A percentile compares a stretch with the other conserved stretches of the same genome.
Conservation (phyloP, 1,140 invertebrate genomes). For the Agrypnia vestita region DNA sequence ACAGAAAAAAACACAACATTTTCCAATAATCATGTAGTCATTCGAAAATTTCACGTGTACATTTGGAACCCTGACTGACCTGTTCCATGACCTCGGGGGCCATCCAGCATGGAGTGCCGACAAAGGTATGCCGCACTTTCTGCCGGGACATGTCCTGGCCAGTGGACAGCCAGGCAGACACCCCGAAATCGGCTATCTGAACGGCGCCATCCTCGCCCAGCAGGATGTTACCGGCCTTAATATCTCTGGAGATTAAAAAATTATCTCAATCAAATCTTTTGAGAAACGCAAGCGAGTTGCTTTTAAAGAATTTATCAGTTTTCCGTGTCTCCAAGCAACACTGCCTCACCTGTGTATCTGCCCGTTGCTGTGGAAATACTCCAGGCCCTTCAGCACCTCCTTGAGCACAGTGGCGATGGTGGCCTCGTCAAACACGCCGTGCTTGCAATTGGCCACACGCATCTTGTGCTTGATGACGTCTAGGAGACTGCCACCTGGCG, state of each 20-base stretch:
- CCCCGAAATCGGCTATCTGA: constrained; percentile 97
- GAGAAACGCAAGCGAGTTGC: not conserved
- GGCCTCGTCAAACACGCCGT: constrained; percentile 98
- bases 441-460: constrained; percentile 90
- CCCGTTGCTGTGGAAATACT: constrained; percentile 99
- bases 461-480: constrained; percentile 99
- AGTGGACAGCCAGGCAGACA: constrained; percentile 94
- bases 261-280: too few relatives aligned
- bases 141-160: constrained; percentile 93
- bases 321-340: not conserved
- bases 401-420: constrained; percentile 99
- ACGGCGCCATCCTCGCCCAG: constrained; percentile 98
- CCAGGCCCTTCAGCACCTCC: constrained; percentile 97
- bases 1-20: too few relatives aligned
- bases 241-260: constrained; percentile 84
- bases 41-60: constrained; percentile 35
- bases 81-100: constrained; percentile 99
- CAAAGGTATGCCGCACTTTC: constrained; percentile 97
- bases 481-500: constrained; percentile 87
- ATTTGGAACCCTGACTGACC: constrained; percentile 69
- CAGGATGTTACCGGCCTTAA: constrained; percentile 98
- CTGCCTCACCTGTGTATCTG: constrained; percentile 91
- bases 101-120: constrained; percentile 99
- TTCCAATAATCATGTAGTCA: too few relatives aligned
- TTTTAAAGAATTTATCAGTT: not conserved